These are phyloP conservation scores for Suillia variegata DNA, from an alignment of 2,888 invertebrate genomes.

Conservation along the genomic window DNA sequence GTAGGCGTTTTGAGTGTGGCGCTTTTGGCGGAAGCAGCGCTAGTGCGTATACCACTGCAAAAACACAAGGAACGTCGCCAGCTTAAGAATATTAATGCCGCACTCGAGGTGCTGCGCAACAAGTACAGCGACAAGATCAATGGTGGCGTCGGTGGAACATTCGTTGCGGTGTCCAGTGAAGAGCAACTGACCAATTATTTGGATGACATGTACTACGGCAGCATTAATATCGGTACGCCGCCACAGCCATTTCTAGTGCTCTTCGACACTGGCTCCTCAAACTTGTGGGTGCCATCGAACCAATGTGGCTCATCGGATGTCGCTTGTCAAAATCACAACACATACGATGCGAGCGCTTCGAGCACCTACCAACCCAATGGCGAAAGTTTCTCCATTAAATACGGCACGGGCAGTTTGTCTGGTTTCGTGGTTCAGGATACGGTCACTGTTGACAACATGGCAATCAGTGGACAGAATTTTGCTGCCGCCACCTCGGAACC, in stretches of 20 bases:
- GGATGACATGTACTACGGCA: slow-evolving; percentile 93
- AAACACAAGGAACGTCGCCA: not conserved
- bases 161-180: slow-evolving; percentile 67
- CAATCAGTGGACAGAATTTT: slow-evolving; percentile 81
- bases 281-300: slow-evolving; percentile 97
- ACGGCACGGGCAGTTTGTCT: slow-evolving; percentile 92
- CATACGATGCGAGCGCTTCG: slow-evolving; percentile 86
- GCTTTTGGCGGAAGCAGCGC: slow-evolving; percentile 8
- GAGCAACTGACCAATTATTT: slow-evolving; percentile 88
- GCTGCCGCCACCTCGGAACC: slow-evolving; percentile 93
- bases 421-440: slow-evolving; percentile 91
- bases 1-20: not conserved
- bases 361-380: slow-evolving; percentile 82
- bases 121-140: slow-evolving; percentile 6
- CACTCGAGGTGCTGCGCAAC: slow-evolving; percentile 7
- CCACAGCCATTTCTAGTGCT: slow-evolving; percentile 91
- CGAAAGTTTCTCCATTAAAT: slow-evolving; percentile 85
- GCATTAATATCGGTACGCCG: slow-evolving; percentile 86
- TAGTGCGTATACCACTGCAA: slow-evolving; percentile 13
- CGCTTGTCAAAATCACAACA: slow-evolving; percentile 92
- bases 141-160: not conserved
- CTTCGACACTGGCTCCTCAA: slow-evolving; percentile 98
- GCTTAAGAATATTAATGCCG: not conserved
- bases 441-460: slow-evolving; percentile 71
- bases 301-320: slow-evolving; percentile 89